A percentile compares a stretch with the other conserved stretches of the same genome.
Evolutionary conservation across 2,888 invertebrate genomes (phyloP).

Genomic region (Pristionchus entomophagus): DNA sequence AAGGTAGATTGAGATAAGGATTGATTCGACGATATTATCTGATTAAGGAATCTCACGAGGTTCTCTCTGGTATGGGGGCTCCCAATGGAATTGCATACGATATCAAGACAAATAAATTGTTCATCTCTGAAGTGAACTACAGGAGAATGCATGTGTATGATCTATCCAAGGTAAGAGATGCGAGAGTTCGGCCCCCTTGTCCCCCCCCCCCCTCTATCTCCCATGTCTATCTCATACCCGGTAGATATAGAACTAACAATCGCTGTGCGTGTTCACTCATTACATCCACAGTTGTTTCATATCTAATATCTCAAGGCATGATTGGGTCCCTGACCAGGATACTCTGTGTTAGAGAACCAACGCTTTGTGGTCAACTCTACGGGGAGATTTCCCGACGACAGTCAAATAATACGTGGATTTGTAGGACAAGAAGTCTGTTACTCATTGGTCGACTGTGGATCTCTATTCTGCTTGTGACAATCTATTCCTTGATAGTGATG

Average conservation of each 20-base stretch:
- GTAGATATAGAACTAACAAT: background rate
- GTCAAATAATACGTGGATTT: background rate
- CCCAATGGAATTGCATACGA: slow-evolving; percentile 62
- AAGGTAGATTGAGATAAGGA: slow-evolving; percentile 40
- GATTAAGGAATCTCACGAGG: slow-evolving; percentile 12
- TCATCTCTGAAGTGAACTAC: slow-evolving; percentile 56
- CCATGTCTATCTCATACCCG: slow-evolving; percentile 20
- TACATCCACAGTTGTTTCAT: background rate
- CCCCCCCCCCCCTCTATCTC: background rate
- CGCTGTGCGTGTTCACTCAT: background rate
- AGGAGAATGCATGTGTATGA: slow-evolving; percentile 54
- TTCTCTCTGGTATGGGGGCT: slow-evolving; percentile 31
- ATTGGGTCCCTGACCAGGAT: slow-evolving; percentile 18
- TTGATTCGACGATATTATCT: too few species aligned
- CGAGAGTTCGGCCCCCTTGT: background rate
- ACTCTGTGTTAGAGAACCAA: slow-evolving; percentile 24
- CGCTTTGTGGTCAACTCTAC: slow-evolving; percentile 1
- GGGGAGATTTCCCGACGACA: slow-evolving; percentile 10
- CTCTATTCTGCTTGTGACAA: slow-evolving; percentile 32
- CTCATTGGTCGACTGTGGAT: background rate
- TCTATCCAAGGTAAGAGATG: slow-evolving; percentile 49
- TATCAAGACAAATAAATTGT: slow-evolving; percentile 53
- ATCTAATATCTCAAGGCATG: slow-evolving; percentile 35
- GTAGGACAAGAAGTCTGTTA: background rate
- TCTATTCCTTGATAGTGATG: background rate